phyloP scores from a whole-genome alignment of 2,113 vertebrate species.

The Melospiza melodia region DNA sequence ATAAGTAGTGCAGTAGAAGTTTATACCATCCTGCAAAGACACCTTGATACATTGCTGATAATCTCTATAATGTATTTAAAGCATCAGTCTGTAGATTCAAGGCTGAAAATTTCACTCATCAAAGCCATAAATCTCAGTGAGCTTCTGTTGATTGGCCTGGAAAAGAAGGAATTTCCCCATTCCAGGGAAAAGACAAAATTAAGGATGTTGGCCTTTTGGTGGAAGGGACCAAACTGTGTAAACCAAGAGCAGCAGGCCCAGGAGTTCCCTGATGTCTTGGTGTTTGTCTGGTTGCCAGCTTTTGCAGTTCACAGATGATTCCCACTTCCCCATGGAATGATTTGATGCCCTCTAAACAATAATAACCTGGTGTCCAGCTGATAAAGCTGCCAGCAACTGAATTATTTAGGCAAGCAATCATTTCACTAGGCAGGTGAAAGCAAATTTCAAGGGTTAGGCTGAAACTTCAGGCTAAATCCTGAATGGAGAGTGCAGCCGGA shows the following conservation, averaged over 20 bases:
- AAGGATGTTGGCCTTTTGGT: not conserved
- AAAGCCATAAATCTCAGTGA: constrained; percentile 66
- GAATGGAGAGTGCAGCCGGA: not conserved
- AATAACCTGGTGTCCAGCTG: constrained; percentile 5
- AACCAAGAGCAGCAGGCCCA: not conserved
- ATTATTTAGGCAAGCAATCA: constrained; percentile 32
- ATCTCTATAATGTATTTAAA: constrained; percentile 81
- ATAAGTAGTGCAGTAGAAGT: constrained; percentile 80
- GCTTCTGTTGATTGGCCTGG: constrained; percentile 51
- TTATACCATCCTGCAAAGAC: constrained; percentile 81
- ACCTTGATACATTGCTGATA: constrained; percentile 85
- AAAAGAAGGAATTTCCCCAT: constrained; percentile 61
- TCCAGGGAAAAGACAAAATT: not conserved
- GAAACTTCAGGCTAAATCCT: not conserved
- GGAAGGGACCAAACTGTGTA: not conserved
- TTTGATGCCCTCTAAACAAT: constrained; percentile 19
- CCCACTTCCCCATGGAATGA: not conserved
- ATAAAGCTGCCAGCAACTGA: constrained; percentile 17
- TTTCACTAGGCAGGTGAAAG: not conserved
- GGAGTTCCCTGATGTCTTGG: not conserved
- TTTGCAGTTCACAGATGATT: not conserved
- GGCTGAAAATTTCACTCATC: constrained; percentile 66
- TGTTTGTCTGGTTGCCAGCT: not conserved
- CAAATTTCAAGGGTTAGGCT: not conserved
- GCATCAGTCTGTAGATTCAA: constrained; percentile 62